Evolutionary conservation across 1,140 invertebrate genomes (phyloP).

Genomic region (Lasaia peninsularis): DNA sequence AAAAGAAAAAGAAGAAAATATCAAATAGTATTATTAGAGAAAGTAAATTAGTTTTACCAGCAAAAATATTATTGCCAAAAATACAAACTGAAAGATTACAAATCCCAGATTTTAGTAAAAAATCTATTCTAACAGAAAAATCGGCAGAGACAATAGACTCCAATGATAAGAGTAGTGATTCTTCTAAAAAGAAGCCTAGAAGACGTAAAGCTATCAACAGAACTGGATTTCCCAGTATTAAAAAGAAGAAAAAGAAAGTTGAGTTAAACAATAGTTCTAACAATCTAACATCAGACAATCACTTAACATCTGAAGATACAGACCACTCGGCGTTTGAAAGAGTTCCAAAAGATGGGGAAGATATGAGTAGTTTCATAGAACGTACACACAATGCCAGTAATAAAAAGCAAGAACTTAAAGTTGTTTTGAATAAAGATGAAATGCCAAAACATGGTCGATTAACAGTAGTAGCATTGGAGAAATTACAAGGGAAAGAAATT

Average conservation of each 20-base stretch:
- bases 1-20: constrained; percentile 73
- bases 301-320: constrained; percentile 57
- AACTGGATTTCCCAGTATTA: constrained; percentile 90
- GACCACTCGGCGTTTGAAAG: constrained; percentile 79
- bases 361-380: constrained; percentile 80
- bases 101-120: constrained; percentile 42
- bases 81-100: constrained; percentile 53
- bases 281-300: constrained; percentile 51
- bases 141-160: constrained; percentile 35
- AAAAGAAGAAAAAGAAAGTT: constrained; percentile 89
- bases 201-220: constrained; percentile 88
- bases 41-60: constrained; percentile 65
- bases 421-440: constrained; percentile 71
- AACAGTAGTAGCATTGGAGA: constrained; percentile 79
- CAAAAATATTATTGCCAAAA: constrained; percentile 60
- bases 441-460: constrained; percentile 73
- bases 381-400: constrained; percentile 54
- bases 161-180: constrained; percentile 45
- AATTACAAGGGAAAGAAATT: constrained; percentile 75
- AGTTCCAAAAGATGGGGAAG: constrained; percentile 81
- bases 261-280: constrained; percentile 39
- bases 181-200: constrained; percentile 81
- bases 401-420: constrained; percentile 69
- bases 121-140: constrained; percentile 30
- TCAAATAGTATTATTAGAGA: constrained; percentile 61